Evolutionary conservation across 2,888 invertebrate genomes (phyloP).

Genomic region (Rhagophthalmus giganteus): DNA sequence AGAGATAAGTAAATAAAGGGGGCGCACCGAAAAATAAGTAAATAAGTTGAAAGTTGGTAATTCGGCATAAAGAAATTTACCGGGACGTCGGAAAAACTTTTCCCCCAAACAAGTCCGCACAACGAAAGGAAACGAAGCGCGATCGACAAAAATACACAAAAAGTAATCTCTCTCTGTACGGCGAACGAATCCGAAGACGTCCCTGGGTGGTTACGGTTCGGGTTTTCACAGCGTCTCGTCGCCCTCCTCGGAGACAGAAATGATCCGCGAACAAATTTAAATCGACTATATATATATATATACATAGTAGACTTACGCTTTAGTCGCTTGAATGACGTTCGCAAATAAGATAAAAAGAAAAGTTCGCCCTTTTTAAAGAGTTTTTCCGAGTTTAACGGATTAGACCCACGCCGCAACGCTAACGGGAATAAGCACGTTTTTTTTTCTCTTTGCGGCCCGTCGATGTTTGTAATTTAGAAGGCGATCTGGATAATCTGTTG

Average conservation of each 20-base stretch:
- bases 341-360: no score
- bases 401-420: no score
- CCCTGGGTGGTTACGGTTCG: constrained; percentile 12
- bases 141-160: constrained; percentile 24
- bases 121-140: constrained; percentile 15
- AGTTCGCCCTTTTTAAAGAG: no score
- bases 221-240: constrained; percentile 17
- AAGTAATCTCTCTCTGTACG: constrained; percentile 21
- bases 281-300: constrained; percentile 9
- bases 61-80: constrained; percentile 12
- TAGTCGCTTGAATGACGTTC: constrained; percentile 5
- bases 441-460: no score
- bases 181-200: constrained; percentile 15
- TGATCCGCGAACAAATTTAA: constrained; percentile 19
- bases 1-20: no score
- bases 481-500: no score
- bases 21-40: constrained; percentile 5
- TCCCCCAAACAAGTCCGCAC: constrained; percentile 12
- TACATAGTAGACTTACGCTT: no score
- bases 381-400: no score
- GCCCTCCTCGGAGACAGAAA: constrained; percentile 12
- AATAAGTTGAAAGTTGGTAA: constrained; percentile 8
- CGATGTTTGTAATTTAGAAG: no score
- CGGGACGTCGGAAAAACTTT: constrained; percentile 7
- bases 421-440: no score